Evolutionary conservation across 1,140 invertebrate genomes (phyloP).

Genomic region (Riptortus pedestris): DNA sequence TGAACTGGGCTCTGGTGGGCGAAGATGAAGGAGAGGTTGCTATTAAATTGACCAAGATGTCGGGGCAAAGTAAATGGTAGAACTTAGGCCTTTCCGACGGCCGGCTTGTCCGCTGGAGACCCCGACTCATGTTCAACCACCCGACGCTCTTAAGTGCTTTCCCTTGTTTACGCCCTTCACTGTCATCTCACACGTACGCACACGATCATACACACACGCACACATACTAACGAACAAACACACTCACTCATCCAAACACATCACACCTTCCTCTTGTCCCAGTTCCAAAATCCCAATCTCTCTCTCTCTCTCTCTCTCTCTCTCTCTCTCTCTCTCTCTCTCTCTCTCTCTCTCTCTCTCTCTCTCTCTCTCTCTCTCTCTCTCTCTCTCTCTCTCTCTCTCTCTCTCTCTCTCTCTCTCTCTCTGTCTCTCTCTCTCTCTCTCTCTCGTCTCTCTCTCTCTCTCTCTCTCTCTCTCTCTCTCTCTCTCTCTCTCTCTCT

Average conservation of each 20-base stretch:
- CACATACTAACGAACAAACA: constrained; percentile 8
- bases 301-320: constrained; percentile 20
- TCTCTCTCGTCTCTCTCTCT: too few relatives aligned
- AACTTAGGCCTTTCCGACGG: too few relatives aligned
- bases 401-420: constrained; percentile 22
- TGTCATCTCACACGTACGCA: too few relatives aligned
- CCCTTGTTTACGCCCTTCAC: too few relatives aligned
- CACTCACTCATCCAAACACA: constrained; percentile 5
- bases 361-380: constrained; percentile 9
- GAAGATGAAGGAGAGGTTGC: too few relatives aligned
- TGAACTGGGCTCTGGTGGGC: too few relatives aligned
- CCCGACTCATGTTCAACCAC: too few relatives aligned
- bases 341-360: constrained; percentile 20
- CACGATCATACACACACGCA: too few relatives aligned
- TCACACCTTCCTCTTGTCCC: constrained; percentile 25
- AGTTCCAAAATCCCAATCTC: constrained; percentile 1
- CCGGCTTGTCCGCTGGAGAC: too few relatives aligned
- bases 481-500: constrained; percentile 3
- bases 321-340: constrained; percentile 27
- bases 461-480: constrained; percentile 23
- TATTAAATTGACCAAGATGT: too few relatives aligned
- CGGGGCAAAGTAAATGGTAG: too few relatives aligned
- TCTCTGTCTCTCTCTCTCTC: constrained; percentile 20
- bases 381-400: constrained; percentile 22
- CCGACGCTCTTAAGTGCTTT: too few relatives aligned